Base-by-base conservation (phyloP, 35 echinoderm and acorn worm genomes). In the Lytechinus variegatus region DNA sequence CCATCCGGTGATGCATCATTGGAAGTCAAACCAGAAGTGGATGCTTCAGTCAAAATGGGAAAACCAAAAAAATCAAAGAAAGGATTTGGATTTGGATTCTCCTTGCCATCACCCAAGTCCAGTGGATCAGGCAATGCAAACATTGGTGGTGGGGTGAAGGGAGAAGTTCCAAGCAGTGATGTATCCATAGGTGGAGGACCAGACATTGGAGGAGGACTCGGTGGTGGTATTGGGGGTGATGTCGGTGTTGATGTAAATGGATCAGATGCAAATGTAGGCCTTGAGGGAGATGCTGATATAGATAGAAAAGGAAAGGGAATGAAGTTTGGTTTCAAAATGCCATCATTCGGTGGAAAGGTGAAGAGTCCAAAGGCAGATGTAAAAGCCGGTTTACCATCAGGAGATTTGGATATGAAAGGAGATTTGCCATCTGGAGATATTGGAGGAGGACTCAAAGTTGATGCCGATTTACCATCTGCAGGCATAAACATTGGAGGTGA, bases 121-220 rank as follows among this genome's bases (percentile, higher is more conserved):
- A 95, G 97, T 56, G 96, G 96, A n/a, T 92, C 96, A 95, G 97
- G 61, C 54, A 96, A 96, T n/a, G 97, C 96, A 61, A 91, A 95
- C 57, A 54, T 95, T 54, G 96, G 54, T 61, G 96, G 54, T 96
- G 96, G 91, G 58, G 96, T 71, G 54, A 95, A 95, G 29, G 94
- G 57, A 90, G 86, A 97, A n/a, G 92, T 87, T 53, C 56, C 91
- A 54, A 94, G 94, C 55, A 93, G 89, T 95, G 96, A 95, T 96
- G 95, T 89, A 53, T 87, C 94, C 12, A 86, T 96, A 52, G 96
- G 95, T 88, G 97, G 96, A 53, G 95, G 95, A 54, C 55, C 91
- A 61, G 95, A 96, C 55, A 92, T 94, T 52, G 97, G 95, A 56
- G 94, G 87, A 94, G 87, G 55, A 53, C 10, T 71, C 28, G 54